Conservation (phyloP, 2,888 invertebrate species). For the Trissolcus japonicus region DNA sequence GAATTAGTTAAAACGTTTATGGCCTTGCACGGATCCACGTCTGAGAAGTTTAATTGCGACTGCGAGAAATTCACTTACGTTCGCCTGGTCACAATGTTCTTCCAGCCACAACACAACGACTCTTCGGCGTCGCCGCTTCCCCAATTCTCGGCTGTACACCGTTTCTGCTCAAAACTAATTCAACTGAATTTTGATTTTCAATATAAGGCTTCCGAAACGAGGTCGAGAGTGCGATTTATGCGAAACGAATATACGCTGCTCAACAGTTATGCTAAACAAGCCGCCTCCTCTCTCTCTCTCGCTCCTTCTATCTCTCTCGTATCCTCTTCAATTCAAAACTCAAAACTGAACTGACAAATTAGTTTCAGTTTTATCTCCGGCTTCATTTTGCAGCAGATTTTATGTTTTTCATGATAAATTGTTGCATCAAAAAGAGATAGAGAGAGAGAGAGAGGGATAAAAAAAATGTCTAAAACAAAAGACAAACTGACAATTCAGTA, state of each 20-base stretch:
- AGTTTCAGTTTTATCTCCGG: no score
- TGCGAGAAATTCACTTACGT: conserved; percentile 63
- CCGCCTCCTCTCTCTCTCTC: no score
- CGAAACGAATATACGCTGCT: conserved; percentile 28
- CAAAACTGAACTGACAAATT: neutral
- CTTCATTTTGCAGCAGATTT: no score
- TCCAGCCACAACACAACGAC: conserved; percentile 40
- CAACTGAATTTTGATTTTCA: conserved; percentile 75
- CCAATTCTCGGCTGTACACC: conserved; percentile 26
- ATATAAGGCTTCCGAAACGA: conserved; percentile 65
- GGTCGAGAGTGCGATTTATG: conserved; percentile 29
- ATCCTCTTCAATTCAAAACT: neutral
- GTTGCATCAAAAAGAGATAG: no score
- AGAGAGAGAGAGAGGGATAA: no score
- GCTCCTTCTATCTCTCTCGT: no score
- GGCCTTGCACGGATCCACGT: conserved; percentile 56
- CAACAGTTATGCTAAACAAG: conserved; percentile 11
- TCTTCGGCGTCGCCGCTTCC: conserved; percentile 33
- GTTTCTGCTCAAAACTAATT: conserved; percentile 66
- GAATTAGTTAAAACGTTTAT: conserved; percentile 52
- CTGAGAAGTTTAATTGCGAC: conserved; percentile 67
- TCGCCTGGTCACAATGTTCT: conserved; percentile 60
- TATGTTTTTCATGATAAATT: no score
- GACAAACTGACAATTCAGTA: no score
- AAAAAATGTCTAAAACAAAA: no score